Evolutionary conservation across 2,797 vertebrate genomes (phyloP), one percentile per base, ranked within the genome.

Genomic region (Bovichtus diacanthus): DNA sequence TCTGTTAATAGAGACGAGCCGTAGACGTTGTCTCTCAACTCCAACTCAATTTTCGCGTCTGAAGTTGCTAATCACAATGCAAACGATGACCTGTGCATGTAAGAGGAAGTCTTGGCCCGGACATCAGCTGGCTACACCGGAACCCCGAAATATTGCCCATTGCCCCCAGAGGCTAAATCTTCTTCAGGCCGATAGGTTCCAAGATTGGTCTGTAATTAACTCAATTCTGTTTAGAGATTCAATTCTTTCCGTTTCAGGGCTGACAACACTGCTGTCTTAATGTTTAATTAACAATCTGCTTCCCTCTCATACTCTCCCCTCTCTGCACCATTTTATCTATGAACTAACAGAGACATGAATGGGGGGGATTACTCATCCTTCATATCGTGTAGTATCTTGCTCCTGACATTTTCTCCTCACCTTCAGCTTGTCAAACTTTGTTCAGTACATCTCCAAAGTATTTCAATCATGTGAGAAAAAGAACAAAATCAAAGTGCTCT

Each of bases 251-350:
- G 61, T 88, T 87, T 84, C 63, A 76, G 81, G 81, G 83, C 25
- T 41, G 76, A 70, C 88, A 82, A 86, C 54, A 10, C 56, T 1
- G 15, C 76, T 36, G 82, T 84, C 77, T 88, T 85, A 62, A 64
- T 64, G 53, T 84, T 85, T 90, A 92, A 94, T 94, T 89, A 92
- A 83, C 86, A 83, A 74, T 82, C 82, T 86, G 78, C 76, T 72
- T 81, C 66, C 62, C 80, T 74, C 75, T 78, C 78, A 85, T 84
- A 55, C 43, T 43, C 65, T 21, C 39, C 56, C 59, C 67, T 68
- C 38, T 58, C 54, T 55, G 81, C 68, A 64, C 62, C 71, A 76
- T 78, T 88, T 84, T 78, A 78, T 90, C 63, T 67, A 69, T 76
- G 69, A 74, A 63, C 81, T 72, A 58, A 74, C 56, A 34, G 71